phyloP scores from a whole-genome alignment of 2,888 invertebrate genomes.

The Bedellia somnulentella region DNA sequence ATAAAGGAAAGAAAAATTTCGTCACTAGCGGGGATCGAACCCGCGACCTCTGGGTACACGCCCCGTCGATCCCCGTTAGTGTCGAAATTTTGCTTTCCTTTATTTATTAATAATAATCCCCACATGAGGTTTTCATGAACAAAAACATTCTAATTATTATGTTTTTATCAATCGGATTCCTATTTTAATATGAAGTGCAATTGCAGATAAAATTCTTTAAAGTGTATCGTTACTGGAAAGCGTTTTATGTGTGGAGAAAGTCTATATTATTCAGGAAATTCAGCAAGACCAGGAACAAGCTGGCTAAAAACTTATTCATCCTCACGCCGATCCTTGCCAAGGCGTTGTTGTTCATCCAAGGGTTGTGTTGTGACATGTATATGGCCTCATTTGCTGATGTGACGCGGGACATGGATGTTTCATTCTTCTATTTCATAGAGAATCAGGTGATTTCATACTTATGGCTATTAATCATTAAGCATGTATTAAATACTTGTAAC shows the following conservation, averaged over 20 bases:
- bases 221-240: slow-evolving; percentile 74
- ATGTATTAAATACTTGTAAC: no score
- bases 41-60: no score
- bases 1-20: no score
- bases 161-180: no score
- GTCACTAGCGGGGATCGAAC: no score
- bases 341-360: slow-evolving; percentile 71
- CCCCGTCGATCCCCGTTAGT: no score
- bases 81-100: no score
- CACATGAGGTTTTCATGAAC: no score
- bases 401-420: slow-evolving; percentile 40
- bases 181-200: neutral
- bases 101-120: no score
- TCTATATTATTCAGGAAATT: slow-evolving; percentile 72
- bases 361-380: slow-evolving; percentile 67
- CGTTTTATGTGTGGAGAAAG: slow-evolving; percentile 79
- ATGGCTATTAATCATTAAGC: no score
- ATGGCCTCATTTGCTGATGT: slow-evolving; percentile 65
- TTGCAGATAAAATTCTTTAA: slow-evolving; percentile 70
- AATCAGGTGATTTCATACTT: slow-evolving; percentile 63
- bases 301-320: slow-evolving; percentile 73
- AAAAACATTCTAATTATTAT: no score
- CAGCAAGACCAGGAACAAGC: slow-evolving; percentile 52
- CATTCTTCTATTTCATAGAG: slow-evolving; percentile 72
- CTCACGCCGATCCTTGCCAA: slow-evolving; percentile 71